Base-by-base conservation (phyloP, 1,140 invertebrate genomes). In the Trissolcus basalis region DNA sequence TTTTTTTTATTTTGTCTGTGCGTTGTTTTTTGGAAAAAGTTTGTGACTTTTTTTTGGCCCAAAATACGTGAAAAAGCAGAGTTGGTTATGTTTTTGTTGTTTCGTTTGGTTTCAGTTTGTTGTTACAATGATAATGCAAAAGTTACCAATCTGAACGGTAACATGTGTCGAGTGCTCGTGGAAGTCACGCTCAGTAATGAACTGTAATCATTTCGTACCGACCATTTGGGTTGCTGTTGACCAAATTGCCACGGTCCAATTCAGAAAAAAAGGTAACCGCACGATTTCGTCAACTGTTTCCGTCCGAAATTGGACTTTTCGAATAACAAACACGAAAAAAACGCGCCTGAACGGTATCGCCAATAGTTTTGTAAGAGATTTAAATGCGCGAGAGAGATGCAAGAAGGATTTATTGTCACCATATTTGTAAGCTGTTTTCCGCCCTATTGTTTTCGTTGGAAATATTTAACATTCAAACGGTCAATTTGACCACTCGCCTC, bases 151-250 rank as follows among this genome's bases (percentile, higher is more conserved):
- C 44, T 58, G 63, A 76, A 69, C 72, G 64, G 64, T 82, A 80
- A 82, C 80, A 82, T 81, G 81, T 80, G 76, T 67, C 61, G 73
- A 64, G 80, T 71, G 72, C 51, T 27, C 63, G 72, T 61, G 68
- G 56, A 77, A 69, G 67, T 59, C 63, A 77, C 19, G 19, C 15
- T 19, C 19, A 35, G 51, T 55, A 47, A 58, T 60, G 41, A 50
- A 69, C 43, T 69, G 10, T 47, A 14, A 60, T 53, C 15, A 54
- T 43, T 51, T 56, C 3, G 4, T 6, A 45, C 33, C 14, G 6
- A 47, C 10, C 2, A 33, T 16, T 56, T 41, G 16, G 12, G 7
- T 9, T 33, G 8, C 33, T 51, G 13, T 35, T 39, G 7, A 16
- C 45, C 15, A 48, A 48, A 48, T 48, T 33, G 12, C 19, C 6